phyloP scores from a whole-genome alignment of 2,797 vertebrate species.

The Carduelis carduelis region DNA sequence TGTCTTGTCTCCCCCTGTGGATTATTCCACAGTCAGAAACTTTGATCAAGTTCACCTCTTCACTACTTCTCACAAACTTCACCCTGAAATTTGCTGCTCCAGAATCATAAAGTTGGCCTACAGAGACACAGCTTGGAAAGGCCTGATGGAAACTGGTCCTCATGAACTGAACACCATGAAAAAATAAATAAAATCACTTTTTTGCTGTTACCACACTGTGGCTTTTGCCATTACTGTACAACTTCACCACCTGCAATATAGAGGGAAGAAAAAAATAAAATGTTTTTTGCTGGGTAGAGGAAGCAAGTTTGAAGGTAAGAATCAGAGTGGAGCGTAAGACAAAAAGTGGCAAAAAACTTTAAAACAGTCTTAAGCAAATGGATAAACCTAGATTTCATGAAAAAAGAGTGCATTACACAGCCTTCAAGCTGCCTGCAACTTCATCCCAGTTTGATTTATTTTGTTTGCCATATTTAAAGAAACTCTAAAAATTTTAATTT shows the following conservation, averaged over 20 bases:
- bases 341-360: background rate
- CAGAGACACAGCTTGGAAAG: background rate
- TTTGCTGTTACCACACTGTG: background rate
- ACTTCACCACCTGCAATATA: background rate
- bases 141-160: background rate
- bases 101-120: background rate
- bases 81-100: background rate
- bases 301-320: background rate
- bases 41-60: background rate
- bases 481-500: background rate
- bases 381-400: background rate
- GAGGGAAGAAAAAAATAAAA: background rate
- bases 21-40: background rate
- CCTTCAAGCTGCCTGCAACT: background rate
- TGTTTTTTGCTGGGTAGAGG: background rate
- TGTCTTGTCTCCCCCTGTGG: background rate
- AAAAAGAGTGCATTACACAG: background rate
- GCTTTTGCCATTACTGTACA: background rate
- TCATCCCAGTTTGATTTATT: background rate
- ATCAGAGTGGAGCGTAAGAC: background rate
- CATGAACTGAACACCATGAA: background rate
- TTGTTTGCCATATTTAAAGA: background rate
- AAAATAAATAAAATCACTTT: background rate
- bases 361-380: background rate
- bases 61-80: slow-evolving; percentile 1